These are phyloP conservation scores for Rutilus rutilus DNA, from an alignment of 2,113 vertebrate species.

Conservation along the genomic window DNA sequence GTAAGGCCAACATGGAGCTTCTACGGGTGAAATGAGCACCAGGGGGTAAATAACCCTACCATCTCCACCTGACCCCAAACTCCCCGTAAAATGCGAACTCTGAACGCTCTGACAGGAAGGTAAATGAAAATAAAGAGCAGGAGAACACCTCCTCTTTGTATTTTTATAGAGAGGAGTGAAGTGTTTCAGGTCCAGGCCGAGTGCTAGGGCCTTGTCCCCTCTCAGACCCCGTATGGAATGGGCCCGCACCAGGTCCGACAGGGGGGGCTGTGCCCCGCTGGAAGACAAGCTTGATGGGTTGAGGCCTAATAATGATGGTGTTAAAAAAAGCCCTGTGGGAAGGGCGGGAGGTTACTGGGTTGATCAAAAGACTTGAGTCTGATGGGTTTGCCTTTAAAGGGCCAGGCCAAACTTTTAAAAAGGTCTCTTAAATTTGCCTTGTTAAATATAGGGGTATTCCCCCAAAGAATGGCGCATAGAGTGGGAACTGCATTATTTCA, in stretches of 20 bases:
- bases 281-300: conserved; percentile 64
- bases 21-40: conserved; percentile 64
- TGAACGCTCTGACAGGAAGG: conserved; percentile 61
- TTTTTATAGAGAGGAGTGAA: conserved; percentile 67
- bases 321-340: conserved; percentile 65
- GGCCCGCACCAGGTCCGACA: conserved; percentile 59
- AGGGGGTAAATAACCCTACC: conserved; percentile 68
- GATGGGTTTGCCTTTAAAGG: conserved; percentile 66
- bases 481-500: background rate
- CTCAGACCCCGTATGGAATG: conserved; percentile 67
- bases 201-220: conserved; percentile 59
- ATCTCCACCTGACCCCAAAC: conserved; percentile 67
- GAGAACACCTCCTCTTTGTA: conserved; percentile 58
- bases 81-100: conserved; percentile 69
- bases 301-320: conserved; percentile 68
- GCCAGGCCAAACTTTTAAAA: conserved; percentile 64
- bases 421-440: conserved; percentile 68
- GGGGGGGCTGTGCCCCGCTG: conserved; percentile 62
- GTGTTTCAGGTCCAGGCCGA: conserved; percentile 61
- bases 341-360: conserved; percentile 59
- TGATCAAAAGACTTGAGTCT: conserved; percentile 72
- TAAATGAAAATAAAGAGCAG: conserved; percentile 62
- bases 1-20: conserved; percentile 64
- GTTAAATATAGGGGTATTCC: conserved; percentile 66
- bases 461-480: conserved; percentile 29